These are phyloP conservation scores for Synergus gifuensis DNA, from an alignment of 2,888 invertebrate genomes.

Conservation along the genomic window DNA sequence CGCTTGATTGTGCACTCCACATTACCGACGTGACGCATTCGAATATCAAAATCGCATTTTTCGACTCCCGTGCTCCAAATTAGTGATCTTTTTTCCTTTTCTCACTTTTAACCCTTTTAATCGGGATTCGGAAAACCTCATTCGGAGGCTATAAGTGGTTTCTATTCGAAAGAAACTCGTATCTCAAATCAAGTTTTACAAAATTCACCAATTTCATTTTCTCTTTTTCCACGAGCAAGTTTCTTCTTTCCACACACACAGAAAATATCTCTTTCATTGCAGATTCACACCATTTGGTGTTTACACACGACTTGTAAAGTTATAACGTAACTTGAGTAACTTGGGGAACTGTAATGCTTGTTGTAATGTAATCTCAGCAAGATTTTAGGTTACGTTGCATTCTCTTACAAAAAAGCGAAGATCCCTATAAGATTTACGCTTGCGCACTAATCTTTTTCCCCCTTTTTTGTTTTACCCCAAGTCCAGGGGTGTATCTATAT, in stretches of 20 bases:
- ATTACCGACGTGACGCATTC: conserved; percentile 22
- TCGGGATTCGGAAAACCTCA: background rate
- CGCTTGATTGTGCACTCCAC: conserved; percentile 46
- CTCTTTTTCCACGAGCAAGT: background rate
- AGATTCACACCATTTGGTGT: background rate
- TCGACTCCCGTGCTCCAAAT: background rate
- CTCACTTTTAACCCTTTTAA: background rate
- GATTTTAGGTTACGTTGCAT: conserved; percentile 8
- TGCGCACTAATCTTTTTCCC: background rate
- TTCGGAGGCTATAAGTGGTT: background rate
- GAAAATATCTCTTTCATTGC: background rate
- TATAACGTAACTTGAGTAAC: too few species aligned
- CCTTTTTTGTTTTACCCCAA: background rate
- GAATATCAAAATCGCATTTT: background rate
- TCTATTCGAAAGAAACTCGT: background rate
- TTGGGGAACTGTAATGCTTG: background rate
- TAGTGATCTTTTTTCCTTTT: background rate
- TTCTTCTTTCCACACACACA: background rate
- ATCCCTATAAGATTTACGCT: background rate
- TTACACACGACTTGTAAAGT: too few species aligned
- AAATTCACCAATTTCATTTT: background rate
- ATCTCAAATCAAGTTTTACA: conserved; percentile 6
- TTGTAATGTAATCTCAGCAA: background rate
- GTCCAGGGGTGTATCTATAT: background rate
- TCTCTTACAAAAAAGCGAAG: background rate